Conservation (phyloP, 92 coral and sea anemone genomes). For the Parazoanthus swiftii region DNA sequence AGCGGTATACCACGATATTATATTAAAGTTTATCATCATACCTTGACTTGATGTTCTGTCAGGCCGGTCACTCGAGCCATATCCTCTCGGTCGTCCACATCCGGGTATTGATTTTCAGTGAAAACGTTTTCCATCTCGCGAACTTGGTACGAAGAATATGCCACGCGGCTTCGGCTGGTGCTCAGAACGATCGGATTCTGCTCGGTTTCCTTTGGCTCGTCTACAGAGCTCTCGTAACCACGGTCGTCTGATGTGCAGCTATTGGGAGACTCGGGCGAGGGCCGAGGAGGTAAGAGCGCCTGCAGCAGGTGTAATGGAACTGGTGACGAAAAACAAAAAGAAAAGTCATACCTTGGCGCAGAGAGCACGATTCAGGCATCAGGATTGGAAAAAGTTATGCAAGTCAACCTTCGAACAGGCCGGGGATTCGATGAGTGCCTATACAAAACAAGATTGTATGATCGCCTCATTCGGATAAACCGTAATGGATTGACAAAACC, state of each 20-base stretch:
- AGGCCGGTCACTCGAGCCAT: constrained; percentile 22
- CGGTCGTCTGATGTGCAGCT: constrained; percentile 42
- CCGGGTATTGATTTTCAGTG: constrained; percentile 41
- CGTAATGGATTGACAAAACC: too few species aligned
- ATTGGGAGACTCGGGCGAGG: constrained; percentile 25
- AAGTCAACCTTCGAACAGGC: too few species aligned
- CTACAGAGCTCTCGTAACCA: constrained; percentile 37
- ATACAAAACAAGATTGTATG: too few species aligned
- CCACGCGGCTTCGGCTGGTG: constrained; percentile 43
- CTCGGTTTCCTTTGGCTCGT: constrained; percentile 32
- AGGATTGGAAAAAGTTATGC: too few species aligned
- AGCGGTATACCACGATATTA: too few species aligned
- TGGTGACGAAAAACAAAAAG: neutral
- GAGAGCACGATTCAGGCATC: neutral
- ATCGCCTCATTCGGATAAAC: too few species aligned
- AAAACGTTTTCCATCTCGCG: constrained; percentile 38
- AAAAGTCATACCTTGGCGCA: neutral
- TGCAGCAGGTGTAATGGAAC: neutral
- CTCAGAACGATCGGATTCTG: constrained; percentile 24
- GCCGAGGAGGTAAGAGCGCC: neutral
- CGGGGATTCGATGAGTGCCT: too few species aligned
- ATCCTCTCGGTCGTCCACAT: constrained; percentile 36
- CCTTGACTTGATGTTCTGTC: constrained; percentile 38
- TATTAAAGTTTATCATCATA: neutral
- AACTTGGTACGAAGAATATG: constrained; percentile 42